These are phyloP conservation scores for Lophotis ruficrista DNA, from an alignment of 2,113 vertebrate species.

Conservation along the genomic window DNA sequence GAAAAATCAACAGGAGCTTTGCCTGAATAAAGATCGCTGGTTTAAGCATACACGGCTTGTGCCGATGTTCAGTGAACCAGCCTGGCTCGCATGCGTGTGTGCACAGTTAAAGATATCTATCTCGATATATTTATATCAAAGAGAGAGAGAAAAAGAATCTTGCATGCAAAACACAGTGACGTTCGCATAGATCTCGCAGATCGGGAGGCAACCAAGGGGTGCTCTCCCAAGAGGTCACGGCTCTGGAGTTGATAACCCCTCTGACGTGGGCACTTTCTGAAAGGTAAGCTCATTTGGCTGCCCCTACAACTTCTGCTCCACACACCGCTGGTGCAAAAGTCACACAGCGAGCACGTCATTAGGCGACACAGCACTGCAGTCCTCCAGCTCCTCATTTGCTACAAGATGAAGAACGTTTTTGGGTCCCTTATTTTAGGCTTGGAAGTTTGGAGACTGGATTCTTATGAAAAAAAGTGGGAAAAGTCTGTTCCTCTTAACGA, in stretches of 20 bases:
- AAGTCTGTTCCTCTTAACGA: neutral
- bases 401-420: neutral
- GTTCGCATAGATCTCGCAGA: neutral
- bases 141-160: neutral
- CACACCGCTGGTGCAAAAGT: neutral
- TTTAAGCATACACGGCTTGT: neutral
- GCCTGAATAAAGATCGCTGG: neutral
- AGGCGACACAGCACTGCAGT: neutral
- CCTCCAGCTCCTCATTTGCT: neutral
- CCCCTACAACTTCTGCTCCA: neutral
- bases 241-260: neutral
- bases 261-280: neutral
- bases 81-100: neutral
- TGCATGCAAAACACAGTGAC: neutral
- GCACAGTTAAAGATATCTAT: conserved; percentile 27
- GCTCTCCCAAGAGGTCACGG: neutral
- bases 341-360: rapidly evolving
- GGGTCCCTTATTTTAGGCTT: neutral
- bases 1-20: conserved; percentile 47
- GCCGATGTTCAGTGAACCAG: neutral
- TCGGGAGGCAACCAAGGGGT: rapidly evolving
- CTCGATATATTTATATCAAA: conserved; percentile 5
- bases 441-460: neutral
- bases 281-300: neutral
- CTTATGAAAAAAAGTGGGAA: neutral